phyloP scores from a whole-genome alignment of 2,113 vertebrate species.

The Aldabrachelys gigantea region DNA sequence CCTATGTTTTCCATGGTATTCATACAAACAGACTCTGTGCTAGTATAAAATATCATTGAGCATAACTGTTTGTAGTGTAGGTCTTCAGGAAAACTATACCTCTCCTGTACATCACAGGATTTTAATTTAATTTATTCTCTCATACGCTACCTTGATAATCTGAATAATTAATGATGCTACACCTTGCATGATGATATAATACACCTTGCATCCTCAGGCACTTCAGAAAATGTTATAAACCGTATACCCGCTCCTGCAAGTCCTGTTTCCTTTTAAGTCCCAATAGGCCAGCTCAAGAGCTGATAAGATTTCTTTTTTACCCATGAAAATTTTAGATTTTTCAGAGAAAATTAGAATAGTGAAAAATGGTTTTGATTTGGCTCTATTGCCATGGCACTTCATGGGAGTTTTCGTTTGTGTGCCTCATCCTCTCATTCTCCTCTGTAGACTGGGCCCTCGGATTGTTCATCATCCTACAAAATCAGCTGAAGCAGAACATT shows the following conservation, averaged over 20 bases:
- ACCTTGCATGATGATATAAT: background rate
- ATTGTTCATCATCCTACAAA: background rate
- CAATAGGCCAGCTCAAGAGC: background rate
- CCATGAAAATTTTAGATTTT: background rate
- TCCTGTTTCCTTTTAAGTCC: background rate
- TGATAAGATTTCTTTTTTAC: background rate
- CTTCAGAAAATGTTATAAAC: background rate
- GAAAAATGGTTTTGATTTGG: background rate
- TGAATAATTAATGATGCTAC: constrained; percentile 31
- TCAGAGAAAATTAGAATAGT: background rate
- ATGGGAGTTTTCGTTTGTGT: background rate
- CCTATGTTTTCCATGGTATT: accelerated
- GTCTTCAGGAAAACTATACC: background rate
- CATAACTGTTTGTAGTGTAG: accelerated
- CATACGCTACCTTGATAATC: background rate
- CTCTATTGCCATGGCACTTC: background rate
- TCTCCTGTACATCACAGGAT: background rate
- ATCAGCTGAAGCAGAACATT: background rate
- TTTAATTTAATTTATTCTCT: constrained; percentile 6
- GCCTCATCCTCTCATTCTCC: background rate
- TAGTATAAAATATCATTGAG: background rate
- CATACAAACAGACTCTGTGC: background rate
- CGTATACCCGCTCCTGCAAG: background rate
- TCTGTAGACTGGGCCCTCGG: accelerated
- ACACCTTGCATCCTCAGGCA: constrained; percentile 5